Evolutionary conservation across 2,888 invertebrate genomes (phyloP), one percentile per base, ranked within the genome.

Genomic region (Agonopterix subpropinquella): DNA sequence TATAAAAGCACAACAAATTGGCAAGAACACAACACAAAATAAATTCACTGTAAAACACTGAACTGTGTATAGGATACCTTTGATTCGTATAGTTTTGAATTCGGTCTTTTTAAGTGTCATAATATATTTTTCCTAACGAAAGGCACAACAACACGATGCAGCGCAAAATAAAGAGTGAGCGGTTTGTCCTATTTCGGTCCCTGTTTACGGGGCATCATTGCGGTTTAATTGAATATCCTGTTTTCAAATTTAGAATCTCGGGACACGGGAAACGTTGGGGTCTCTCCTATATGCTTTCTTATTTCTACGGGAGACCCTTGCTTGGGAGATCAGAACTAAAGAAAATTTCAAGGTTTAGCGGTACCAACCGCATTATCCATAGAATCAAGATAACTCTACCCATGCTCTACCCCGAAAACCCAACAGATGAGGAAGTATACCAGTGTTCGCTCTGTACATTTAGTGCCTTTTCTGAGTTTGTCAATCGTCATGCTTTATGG

Each of bases 151-250:
- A 52, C 58, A 61, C 62, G 54, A 54, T 64, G 63, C 67, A 70
- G 68, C 70, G 73, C 74, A 56, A 77, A 78, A 80, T 77, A 78
- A 80, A 75, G 28, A 77, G 69, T 78, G 80, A 77, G 69, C 74
- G 49, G 60, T 57, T 65, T 71, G 77, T 78, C 77, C 81, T 84
- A 85, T 84, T 86, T 85, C 72, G 70, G 77, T 78, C 77, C 80
- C 82, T 81, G 73, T 79, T 84, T 81, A 82, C 70, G 64, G 73
- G 76, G 77, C 78, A 83, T 81, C 81, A 77, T 80, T 75, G 73
- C 68, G 59, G 72, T 74, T 78, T 78, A 85, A 87, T 87, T 86
- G 75, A 86, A 87, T 84, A 76, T 87, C 87, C 87, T 82, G 84
- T 73, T 79, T 84, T 77, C 80, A 80, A 77, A 86, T 83, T 80